phyloP scores from a whole-genome alignment of 2,888 invertebrate species.

The Plebejus argus region DNA sequence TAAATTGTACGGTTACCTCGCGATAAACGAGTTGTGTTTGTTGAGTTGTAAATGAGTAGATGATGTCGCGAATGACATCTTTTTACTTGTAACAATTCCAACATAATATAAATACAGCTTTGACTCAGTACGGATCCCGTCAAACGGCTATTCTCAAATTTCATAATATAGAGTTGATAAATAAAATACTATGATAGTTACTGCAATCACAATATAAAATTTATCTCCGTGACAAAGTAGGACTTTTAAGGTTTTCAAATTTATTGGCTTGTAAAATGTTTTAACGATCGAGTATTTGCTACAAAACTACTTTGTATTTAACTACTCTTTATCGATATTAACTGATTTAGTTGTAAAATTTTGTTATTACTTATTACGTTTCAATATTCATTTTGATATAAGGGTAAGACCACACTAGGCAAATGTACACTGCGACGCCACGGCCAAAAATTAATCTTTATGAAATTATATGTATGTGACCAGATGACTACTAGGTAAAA shows the following conservation, averaged over 20 bases:
- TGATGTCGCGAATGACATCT: no score
- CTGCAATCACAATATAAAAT: constrained; percentile 2
- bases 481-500: no score
- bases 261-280: constrained; percentile 20
- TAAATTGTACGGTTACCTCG: no score
- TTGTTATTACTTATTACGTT: no score
- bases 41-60: no score
- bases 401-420: neutral
- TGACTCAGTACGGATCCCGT: no score
- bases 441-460: no score
- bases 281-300: constrained; percentile 7
- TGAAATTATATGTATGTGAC: no score
- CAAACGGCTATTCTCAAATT: neutral
- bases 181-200: neutral
- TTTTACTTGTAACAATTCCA: no score
- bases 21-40: no score
- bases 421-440: neutral
- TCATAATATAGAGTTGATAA: neutral
- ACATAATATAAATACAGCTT: no score
- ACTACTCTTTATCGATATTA: neutral
- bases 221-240: constrained; percentile 10
- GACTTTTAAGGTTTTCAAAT: constrained; percentile 16
- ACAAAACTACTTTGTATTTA: constrained; percentile 27
- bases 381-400: neutral
- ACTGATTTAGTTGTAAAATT: neutral